These are phyloP conservation scores for Labeo rohita DNA, from an alignment of 2,113 vertebrate genomes.

Conservation along the genomic window DNA sequence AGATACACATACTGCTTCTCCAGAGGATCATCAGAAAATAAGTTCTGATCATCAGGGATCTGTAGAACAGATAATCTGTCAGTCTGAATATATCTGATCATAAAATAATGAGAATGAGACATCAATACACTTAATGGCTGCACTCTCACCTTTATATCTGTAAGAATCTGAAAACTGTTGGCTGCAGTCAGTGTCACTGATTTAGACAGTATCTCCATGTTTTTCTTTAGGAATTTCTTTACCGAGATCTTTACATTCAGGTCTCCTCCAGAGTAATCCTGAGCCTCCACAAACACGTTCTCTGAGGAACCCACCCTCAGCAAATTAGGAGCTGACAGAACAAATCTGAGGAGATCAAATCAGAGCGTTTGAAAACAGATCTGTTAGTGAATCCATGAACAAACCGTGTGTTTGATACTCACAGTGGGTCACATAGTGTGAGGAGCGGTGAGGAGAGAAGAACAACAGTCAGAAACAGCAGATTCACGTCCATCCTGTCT, in stretches of 20 bases:
- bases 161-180: constrained; percentile 60
- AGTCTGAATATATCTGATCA: not conserved
- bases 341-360: too few species aligned
- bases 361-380: too few species aligned
- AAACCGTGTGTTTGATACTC: too few species aligned
- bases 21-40: constrained; percentile 12
- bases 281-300: too few species aligned
- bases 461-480: too few species aligned
- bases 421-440: too few species aligned
- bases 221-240: constrained; percentile 66
- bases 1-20: constrained; percentile 55
- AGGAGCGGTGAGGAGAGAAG: too few species aligned
- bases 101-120: not conserved
- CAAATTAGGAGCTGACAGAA: too few species aligned
- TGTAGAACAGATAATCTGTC: not conserved
- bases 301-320: too few species aligned
- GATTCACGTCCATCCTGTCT: too few species aligned
- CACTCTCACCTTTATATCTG: constrained; percentile 29
- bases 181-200: constrained; percentile 38
- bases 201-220: not conserved
- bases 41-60: not conserved
- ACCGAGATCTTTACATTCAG: constrained; percentile 54
- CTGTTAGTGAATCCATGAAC: too few species aligned
- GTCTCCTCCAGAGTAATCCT: not conserved
- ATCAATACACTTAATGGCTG: not conserved